Percentiles rank a stretch among this genome's conserved stretches.
Conservation (phyloP, 2,113 vertebrate species). For the Panthera leo region DNA sequence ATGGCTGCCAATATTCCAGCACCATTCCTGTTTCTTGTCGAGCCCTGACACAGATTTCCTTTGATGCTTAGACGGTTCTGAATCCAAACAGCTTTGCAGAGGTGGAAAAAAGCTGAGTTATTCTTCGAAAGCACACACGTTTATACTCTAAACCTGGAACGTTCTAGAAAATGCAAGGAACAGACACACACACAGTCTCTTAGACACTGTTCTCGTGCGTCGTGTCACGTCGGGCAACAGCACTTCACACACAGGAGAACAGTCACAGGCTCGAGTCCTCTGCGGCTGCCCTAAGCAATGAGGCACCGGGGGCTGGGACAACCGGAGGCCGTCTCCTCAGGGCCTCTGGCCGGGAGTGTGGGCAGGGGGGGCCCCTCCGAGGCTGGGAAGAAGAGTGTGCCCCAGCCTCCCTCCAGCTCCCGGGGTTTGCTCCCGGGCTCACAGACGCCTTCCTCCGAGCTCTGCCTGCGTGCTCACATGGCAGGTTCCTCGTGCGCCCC, state of each 20-base stretch:
- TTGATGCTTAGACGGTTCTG: accelerated
- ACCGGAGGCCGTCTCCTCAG: background rate
- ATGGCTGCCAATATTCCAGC: accelerated
- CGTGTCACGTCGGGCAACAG: accelerated
- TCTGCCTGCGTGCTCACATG: accelerated
- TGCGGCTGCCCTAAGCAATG: background rate
- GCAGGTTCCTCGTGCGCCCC: accelerated
- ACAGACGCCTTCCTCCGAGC: background rate
- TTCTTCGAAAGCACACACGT: background rate
- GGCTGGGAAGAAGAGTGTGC: background rate
- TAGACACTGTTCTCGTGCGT: no score
- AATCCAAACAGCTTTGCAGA: background rate
- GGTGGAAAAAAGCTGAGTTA: background rate
- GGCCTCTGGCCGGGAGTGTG: background rate
- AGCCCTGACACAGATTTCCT: no score
- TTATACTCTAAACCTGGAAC: background rate
- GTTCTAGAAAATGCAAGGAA: background rate
- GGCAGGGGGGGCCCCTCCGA: background rate
- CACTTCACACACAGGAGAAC: background rate
- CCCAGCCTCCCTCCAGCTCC: background rate
- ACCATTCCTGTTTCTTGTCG: no score
- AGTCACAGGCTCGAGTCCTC: background rate
- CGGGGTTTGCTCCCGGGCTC: background rate
- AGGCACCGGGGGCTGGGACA: accelerated
- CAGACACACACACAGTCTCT: no score